Conservation (phyloP, 2,113 vertebrate genomes). For the Echinops telfairi region DNA sequence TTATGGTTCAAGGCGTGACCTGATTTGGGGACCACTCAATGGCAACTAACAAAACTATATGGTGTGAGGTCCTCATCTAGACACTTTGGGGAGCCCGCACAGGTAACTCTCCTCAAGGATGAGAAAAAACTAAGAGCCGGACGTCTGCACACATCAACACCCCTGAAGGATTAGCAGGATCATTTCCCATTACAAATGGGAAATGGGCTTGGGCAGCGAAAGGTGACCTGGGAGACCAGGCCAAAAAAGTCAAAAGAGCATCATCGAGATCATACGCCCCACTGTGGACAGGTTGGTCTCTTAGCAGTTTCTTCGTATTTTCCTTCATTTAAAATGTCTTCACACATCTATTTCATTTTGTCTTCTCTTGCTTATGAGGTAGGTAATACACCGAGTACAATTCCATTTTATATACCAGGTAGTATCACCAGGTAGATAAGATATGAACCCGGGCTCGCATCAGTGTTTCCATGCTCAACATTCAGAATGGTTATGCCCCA, state of each 20-base stretch:
- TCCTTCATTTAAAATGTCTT: background rate
- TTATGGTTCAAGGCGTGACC: background rate
- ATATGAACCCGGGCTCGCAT: background rate
- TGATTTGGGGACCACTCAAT: background rate
- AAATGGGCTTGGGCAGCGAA: rapidly evolving
- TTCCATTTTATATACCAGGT: background rate
- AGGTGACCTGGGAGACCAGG: rapidly evolving
- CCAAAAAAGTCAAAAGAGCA: background rate
- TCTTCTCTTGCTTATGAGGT: background rate
- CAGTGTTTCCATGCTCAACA: background rate
- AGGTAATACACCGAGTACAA: background rate
- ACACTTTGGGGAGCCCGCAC: background rate
- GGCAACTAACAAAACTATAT: background rate
- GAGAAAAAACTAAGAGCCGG: too few relatives aligned
- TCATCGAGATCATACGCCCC: background rate
- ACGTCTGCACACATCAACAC: too few relatives aligned
- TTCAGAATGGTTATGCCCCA: background rate
- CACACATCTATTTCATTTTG: background rate
- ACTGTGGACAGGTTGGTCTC: rapidly evolving
- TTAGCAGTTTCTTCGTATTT: background rate
- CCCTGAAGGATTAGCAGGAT: too few relatives aligned
- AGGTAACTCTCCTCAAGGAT: background rate
- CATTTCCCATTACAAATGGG: background rate
- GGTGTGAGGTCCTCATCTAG: too few relatives aligned
- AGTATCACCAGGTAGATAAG: background rate